Conservation (phyloP, 2,888 invertebrate genomes). For the Anaspis maculata region DNA sequence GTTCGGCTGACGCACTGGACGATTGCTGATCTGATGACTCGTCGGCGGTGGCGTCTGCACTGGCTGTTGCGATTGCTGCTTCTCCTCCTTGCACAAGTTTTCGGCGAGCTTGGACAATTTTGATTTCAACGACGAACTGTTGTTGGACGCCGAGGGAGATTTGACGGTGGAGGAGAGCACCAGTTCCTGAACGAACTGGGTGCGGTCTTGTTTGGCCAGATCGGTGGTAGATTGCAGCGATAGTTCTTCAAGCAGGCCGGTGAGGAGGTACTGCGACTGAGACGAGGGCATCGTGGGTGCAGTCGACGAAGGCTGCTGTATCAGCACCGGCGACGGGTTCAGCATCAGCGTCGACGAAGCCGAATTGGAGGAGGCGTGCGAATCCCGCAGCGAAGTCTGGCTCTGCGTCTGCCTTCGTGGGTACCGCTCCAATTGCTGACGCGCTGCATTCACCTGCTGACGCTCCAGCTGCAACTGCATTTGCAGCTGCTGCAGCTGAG, state of each 20-base stretch:
- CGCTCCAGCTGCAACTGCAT: conserved; percentile 90
- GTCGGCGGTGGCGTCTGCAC: conserved; percentile 6
- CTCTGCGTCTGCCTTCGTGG: conserved; percentile 72
- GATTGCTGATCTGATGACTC: too few species aligned
- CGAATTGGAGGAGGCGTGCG: conserved; percentile 26
- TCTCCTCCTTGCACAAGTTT: conserved; percentile 3
- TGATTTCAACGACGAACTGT: conserved; percentile 1
- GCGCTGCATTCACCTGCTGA: conserved; percentile 77
- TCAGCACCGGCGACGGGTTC: conserved; percentile 34
- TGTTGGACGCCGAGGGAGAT: neutral
- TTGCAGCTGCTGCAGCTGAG: conserved; percentile 86
- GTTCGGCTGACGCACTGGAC: conserved; percentile 19
- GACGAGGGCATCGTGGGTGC: conserved; percentile 32
- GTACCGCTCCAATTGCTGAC: conserved; percentile 83
- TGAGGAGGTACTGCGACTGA: conserved; percentile 36
- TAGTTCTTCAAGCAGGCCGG: conserved; percentile 43
- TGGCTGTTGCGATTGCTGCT: conserved; percentile 1
- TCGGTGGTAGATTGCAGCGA: conserved; percentile 50
- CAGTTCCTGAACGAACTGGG: conserved; percentile 63
- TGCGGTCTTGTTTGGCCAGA: conserved; percentile 53
- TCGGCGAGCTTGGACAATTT: conserved; percentile 5
- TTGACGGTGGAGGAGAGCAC: conserved; percentile 47
- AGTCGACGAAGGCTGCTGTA: conserved; percentile 32
- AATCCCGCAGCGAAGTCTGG: conserved; percentile 24
- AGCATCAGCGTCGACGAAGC: conserved; percentile 33